These are phyloP conservation scores for Pemphredon lugubris DNA, from an alignment of 2,888 invertebrate species.

Conservation along the genomic window DNA sequence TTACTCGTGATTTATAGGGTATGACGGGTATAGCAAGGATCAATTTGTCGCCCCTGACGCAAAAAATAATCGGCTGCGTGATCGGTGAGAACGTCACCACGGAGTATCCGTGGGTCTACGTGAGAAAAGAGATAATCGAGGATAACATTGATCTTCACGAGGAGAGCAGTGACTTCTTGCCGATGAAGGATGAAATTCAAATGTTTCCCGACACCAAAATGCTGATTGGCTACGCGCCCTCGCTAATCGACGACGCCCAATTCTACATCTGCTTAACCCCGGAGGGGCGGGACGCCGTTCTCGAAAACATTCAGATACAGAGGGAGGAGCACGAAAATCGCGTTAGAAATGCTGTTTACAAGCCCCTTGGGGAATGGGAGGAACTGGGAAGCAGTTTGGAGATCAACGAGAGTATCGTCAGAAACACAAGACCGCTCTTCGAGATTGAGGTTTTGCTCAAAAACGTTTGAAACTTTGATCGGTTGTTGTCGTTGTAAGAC, in stretches of 20 bases:
- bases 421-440: conserved; percentile 84
- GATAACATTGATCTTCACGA: conserved; percentile 85
- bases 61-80: conserved; percentile 84
- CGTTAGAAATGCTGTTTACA: conserved; percentile 83
- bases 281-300: conserved; percentile 82
- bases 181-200: conserved; percentile 78
- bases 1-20: conserved; percentile 61
- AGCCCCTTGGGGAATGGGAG: conserved; percentile 84
- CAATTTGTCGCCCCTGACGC: conserved; percentile 83
- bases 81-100: conserved; percentile 87
- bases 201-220: conserved; percentile 77
- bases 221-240: conserved; percentile 87
- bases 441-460: conserved; percentile 88
- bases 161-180: conserved; percentile 82
- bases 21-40: conserved; percentile 84
- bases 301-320: conserved; percentile 70
- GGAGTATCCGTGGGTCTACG: conserved; percentile 88
- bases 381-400: conserved; percentile 86
- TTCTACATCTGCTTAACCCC: conserved; percentile 86
- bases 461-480: no score
- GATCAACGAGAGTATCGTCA: conserved; percentile 83
- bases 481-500: no score
- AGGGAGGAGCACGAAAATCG: conserved; percentile 70
- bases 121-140: conserved; percentile 84
- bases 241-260: conserved; percentile 85